Conservation (phyloP, 2,113 vertebrate species). For the Bucco capensis region DNA sequence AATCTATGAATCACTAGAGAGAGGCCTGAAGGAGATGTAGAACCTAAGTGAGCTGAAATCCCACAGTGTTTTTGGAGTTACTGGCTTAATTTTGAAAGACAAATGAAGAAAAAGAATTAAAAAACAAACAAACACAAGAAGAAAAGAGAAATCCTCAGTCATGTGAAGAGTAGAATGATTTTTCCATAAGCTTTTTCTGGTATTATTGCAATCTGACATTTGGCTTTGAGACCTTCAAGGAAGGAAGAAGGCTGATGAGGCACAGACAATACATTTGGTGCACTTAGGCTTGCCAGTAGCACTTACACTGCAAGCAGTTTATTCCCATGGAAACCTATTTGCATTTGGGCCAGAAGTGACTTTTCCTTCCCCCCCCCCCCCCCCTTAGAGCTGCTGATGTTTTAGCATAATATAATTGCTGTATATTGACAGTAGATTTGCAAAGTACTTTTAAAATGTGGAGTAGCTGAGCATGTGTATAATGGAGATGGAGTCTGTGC, state of each 20-base stretch:
- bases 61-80: neutral
- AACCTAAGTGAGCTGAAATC: neutral
- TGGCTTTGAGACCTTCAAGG: constrained; percentile 31
- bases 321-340: constrained; percentile 71
- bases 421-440: constrained; percentile 63
- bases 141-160: neutral
- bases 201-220: constrained; percentile 36
- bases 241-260: constrained; percentile 42
- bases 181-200: neutral
- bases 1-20: constrained; percentile 26
- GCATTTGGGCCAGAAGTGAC: constrained; percentile 67
- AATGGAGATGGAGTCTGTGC: neutral
- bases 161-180: neutral
- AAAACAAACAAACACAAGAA: neutral
- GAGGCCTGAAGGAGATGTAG: neutral
- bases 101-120: neutral
- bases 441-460: constrained; percentile 40
- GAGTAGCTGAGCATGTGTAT: constrained; percentile 7
- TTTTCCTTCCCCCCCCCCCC: neutral
- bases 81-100: constrained; percentile 10
- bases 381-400: constrained; percentile 31
- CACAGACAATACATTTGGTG: constrained; percentile 1
- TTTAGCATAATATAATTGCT: constrained; percentile 69
- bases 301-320: constrained; percentile 51
- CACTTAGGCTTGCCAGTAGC: constrained; percentile 41